Conservation (phyloP, 2,888 invertebrate genomes). For the Ichneumon xanthorius region DNA sequence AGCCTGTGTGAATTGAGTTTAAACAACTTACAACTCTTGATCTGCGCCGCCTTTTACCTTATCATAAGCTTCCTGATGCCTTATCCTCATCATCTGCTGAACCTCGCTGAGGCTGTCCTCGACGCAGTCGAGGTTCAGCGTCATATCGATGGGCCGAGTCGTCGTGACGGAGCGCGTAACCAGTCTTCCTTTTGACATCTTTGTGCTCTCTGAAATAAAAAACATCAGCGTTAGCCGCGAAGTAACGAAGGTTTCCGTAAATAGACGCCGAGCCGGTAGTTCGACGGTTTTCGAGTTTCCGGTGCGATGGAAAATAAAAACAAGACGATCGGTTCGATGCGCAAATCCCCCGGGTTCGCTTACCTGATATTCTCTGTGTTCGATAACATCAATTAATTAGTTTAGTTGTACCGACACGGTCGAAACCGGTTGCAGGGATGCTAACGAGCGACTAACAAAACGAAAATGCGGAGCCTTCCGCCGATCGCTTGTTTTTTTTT, state of each 20-base stretch:
- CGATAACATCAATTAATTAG: constrained; percentile 61
- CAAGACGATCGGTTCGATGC: neutral
- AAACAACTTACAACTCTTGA: neutral
- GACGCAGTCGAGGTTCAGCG: constrained; percentile 84
- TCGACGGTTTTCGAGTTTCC: neutral
- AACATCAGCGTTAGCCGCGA: neutral
- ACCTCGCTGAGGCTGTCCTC: constrained; percentile 85
- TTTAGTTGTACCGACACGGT: constrained; percentile 28
- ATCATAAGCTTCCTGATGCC: constrained; percentile 81
- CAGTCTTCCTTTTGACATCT: constrained; percentile 77
- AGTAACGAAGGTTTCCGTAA: neutral
- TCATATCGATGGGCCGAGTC: constrained; percentile 79
- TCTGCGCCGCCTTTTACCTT: constrained; percentile 69
- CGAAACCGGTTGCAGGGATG: constrained; percentile 48
- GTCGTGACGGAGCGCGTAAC: constrained; percentile 76
- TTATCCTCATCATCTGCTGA: constrained; percentile 80
- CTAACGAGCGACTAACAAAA: constrained; percentile 23
- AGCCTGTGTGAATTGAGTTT: neutral
- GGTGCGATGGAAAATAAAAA: neutral
- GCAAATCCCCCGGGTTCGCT: neutral
- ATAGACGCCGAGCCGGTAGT: neutral
- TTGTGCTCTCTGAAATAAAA: constrained; percentile 28
- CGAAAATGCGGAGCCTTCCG: constrained; percentile 18
- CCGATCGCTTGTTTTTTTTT: constrained; percentile 1
- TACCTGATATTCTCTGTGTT: constrained; percentile 46